These are phyloP conservation scores for Magallana angulata DNA, from an alignment of 1,140 invertebrate genomes.

Conservation along the genomic window DNA sequence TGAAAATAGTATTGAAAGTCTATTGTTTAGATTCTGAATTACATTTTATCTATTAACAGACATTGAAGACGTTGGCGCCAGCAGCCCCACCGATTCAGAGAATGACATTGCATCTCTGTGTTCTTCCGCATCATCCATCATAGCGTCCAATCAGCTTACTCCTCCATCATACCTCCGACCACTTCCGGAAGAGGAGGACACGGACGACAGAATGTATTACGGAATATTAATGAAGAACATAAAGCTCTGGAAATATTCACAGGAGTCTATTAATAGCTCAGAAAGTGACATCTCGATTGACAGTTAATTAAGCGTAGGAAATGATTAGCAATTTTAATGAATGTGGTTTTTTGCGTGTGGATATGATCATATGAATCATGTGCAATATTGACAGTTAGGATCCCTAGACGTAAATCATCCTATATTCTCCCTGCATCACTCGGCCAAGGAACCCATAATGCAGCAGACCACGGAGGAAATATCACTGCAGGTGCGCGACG, in stretches of 20 bases:
- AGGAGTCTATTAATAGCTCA: conserved; percentile 22
- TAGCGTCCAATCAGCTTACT: neutral
- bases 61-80: conserved; percentile 1
- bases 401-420: neutral
- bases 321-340: conserved; percentile 10
- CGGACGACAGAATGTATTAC: conserved; percentile 39
- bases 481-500: no score
- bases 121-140: conserved; percentile 18
- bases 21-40: no score
- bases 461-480: no score
- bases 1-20: no score
- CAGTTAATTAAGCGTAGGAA: neutral
- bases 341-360: neutral
- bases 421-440: neutral
- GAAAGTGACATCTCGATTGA: conserved; percentile 32
- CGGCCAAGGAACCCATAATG: no score
- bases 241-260: conserved; percentile 49
- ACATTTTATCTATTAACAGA: neutral
- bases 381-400: neutral
- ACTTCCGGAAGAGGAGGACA: conserved; percentile 36
- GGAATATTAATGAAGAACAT: conserved; percentile 50
- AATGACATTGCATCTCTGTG: conserved; percentile 9
- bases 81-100: neutral
- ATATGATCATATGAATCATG: neutral
- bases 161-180: conserved; percentile 17